Evolutionary conservation across 2,888 invertebrate genomes (phyloP).

Genomic region (Hypolimnas misippus): DNA sequence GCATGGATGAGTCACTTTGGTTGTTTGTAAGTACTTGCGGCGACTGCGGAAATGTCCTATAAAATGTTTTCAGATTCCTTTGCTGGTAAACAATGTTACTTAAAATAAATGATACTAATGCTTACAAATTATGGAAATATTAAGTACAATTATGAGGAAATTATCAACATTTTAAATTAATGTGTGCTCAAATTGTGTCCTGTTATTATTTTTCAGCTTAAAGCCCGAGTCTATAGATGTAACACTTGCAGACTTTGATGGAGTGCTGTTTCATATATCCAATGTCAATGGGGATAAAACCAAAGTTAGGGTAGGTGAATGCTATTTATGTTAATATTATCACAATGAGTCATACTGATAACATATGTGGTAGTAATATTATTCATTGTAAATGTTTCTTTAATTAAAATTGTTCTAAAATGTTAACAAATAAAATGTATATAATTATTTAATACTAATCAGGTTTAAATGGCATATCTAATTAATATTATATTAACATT

Average conservation of each 20-base stretch:
- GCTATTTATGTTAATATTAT: conserved; percentile 8
- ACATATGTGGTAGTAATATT: background rate
- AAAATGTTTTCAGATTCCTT: conserved; percentile 71
- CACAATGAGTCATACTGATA: conserved; percentile 19
- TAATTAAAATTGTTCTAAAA: conserved; percentile 3
- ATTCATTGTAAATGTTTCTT: background rate
- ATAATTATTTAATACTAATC: background rate
- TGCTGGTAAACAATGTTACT: conserved; percentile 65
- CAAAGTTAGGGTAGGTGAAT: conserved; percentile 94
- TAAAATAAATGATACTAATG: conserved; percentile 46
- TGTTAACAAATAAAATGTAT: background rate
- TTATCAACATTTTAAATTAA: conserved; percentile 46
- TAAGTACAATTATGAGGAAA: conserved; percentile 48
- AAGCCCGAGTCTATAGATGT: conserved; percentile 98
- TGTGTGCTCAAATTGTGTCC: conserved; percentile 21
- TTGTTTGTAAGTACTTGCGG: conserved; percentile 67
- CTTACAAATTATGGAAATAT: conserved; percentile 41
- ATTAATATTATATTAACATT: background rate
- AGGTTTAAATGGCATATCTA: background rate
- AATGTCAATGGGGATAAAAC: conserved; percentile 98
- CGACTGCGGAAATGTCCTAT: conserved; percentile 73
- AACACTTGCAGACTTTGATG: conserved; percentile 98
- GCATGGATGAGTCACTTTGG: conserved; percentile 73
- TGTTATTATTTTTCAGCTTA: conserved; percentile 85
- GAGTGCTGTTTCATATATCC: conserved; percentile 98